A percentile compares a stretch with the other conserved stretches of the same genome.
Evolutionary conservation across 2,888 invertebrate genomes (phyloP).

Genomic region (Tinea pellionella): DNA sequence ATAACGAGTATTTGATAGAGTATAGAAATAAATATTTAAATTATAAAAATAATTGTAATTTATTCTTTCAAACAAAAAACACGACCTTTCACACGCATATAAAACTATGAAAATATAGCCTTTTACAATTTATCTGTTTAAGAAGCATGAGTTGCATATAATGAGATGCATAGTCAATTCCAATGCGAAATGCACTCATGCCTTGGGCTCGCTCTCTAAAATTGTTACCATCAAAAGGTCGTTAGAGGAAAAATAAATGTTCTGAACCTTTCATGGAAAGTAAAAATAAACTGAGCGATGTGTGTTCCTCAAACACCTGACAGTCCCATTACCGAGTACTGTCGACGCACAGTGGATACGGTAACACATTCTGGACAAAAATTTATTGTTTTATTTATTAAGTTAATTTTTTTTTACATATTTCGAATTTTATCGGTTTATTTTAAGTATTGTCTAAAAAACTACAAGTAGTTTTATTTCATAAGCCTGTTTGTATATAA

Average conservation of each 20-base stretch:
- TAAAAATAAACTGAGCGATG: conserved; percentile 43
- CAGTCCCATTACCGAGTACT: conserved; percentile 52
- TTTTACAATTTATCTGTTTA: neutral
- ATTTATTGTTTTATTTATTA: neutral
- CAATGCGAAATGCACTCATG: conserved; percentile 7
- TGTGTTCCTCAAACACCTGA: conserved; percentile 48
- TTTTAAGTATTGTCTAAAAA: no score
- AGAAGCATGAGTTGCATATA: neutral
- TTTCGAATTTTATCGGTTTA: no score
- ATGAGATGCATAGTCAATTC: conserved; percentile 9
- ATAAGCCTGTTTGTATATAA: no score
- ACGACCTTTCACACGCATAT: no score
- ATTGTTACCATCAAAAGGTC: conserved; percentile 12
- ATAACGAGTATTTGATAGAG: no score
- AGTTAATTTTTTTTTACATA: neutral
- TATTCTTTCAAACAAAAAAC: no score
- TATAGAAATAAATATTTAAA: no score
- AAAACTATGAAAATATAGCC: neutral
- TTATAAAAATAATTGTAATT: no score
- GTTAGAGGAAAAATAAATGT: conserved; percentile 36
- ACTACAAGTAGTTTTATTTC: no score
- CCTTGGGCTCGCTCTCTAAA: conserved; percentile 12
- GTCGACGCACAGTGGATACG: conserved; percentile 33
- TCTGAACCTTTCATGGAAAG: conserved; percentile 32
- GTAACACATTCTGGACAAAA: neutral